Evolutionary conservation across 1,140 invertebrate species (phyloP).

Genomic region (Scaptomyza graminum): DNA sequence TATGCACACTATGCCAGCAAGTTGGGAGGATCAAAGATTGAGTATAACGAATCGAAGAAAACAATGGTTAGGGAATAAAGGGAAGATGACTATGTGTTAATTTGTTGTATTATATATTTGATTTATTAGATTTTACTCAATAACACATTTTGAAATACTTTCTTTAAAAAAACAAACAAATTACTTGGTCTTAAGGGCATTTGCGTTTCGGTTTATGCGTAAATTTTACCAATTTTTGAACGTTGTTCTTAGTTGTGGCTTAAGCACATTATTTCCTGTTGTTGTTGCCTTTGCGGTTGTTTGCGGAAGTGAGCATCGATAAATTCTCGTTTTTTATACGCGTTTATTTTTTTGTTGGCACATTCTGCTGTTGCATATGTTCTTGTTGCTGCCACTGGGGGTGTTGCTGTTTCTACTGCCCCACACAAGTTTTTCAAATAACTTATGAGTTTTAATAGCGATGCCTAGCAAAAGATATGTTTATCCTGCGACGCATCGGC

Average conservation of each 20-base stretch:
- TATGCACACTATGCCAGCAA: neutral
- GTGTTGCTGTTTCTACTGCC: conserved; percentile 24
- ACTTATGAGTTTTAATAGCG: conserved; percentile 55
- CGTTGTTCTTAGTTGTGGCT: conserved; percentile 40
- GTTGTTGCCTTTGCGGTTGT: conserved; percentile 48
- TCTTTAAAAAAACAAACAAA: neutral
- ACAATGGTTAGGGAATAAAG: neutral
- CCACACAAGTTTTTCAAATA: conserved; percentile 64
- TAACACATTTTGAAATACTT: too few relatives aligned
- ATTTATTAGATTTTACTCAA: neutral
- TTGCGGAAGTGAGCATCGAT: conserved; percentile 75
- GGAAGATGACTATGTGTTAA: too few relatives aligned
- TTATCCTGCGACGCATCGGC: neutral
- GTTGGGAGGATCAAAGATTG: neutral
- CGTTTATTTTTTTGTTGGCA: conserved; percentile 18
- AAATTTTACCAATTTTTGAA: conserved; percentile 11
- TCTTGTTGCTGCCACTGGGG: conserved; percentile 10
- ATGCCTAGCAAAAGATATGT: conserved; percentile 45
- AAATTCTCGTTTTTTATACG: conserved; percentile 75
- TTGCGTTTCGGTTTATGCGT: neutral
- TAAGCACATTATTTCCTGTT: conserved; percentile 53
- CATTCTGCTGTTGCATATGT: conserved; percentile 24
- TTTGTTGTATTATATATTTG: too few relatives aligned
- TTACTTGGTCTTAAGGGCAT: conserved; percentile 28
- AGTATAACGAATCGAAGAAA: neutral